These are phyloP conservation scores for Drosophila rufa DNA, from an alignment of 1,140 invertebrate genomes.

Conservation along the genomic window DNA sequence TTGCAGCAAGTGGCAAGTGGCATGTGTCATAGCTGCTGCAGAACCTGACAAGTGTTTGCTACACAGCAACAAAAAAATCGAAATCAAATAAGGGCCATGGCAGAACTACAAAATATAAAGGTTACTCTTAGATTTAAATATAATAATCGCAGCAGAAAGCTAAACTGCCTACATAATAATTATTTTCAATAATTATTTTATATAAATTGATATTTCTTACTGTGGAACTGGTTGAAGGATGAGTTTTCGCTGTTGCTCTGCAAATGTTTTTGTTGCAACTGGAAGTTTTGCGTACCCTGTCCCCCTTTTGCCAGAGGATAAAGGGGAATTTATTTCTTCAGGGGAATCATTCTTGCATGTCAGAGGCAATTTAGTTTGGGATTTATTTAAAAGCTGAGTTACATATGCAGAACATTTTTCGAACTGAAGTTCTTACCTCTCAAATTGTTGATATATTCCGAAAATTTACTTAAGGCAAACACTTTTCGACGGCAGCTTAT, in stretches of 20 bases:
- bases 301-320: background rate
- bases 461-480: background rate
- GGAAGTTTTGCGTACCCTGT: conserved; percentile 33
- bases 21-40: conserved; percentile 49
- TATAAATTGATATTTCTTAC: background rate
- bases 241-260: conserved; percentile 19
- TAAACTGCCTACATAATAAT: background rate
- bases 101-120: too few relatives aligned
- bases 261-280: conserved; percentile 35
- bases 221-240: conserved; percentile 5
- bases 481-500: background rate
- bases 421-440: background rate
- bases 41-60: conserved; percentile 38
- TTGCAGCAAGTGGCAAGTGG: conserved; percentile 39
- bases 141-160: too few relatives aligned
- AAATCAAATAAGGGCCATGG: background rate
- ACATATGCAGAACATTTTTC: conserved; percentile 12
- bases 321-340: conserved; percentile 10
- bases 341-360: conserved; percentile 19
- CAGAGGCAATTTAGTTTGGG: conserved; percentile 29
- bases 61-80: conserved; percentile 4
- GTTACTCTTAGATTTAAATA: too few relatives aligned
- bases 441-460: conserved; percentile 4
- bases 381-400: conserved; percentile 45
- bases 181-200: background rate